These are phyloP conservation scores for Caenorhabditis brenneri DNA, from an alignment of 1,140 invertebrate species.

Conservation along the genomic window DNA sequence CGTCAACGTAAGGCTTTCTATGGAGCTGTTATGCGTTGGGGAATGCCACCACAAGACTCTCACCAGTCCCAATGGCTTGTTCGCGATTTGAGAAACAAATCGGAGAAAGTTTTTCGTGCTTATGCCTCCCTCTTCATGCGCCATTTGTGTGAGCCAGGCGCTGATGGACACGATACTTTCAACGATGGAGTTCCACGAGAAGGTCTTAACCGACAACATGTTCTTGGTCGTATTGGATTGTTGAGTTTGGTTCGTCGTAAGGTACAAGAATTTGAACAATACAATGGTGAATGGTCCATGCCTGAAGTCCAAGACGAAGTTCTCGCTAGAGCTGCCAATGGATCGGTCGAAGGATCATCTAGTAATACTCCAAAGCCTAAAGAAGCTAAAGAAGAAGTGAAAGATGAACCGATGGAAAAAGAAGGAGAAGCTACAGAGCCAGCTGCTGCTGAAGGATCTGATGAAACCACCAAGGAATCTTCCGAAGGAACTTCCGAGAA, in stretches of 20 bases:
- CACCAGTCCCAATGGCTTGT: conserved; percentile 94
- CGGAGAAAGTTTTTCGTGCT: conserved; percentile 96
- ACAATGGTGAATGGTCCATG: conserved; percentile 97
- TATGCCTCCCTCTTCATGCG: conserved; percentile 99
- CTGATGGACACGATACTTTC: conserved; percentile 95
- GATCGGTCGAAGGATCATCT: conserved; percentile 72
- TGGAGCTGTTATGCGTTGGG: conserved; percentile 99
- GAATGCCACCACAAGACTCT: conserved; percentile 98
- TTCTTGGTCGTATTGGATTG: conserved; percentile 87
- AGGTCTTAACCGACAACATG: conserved; percentile 95
- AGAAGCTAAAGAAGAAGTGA: conserved; percentile 59
- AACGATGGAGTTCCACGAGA: conserved; percentile 98
- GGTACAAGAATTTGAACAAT: conserved; percentile 91
- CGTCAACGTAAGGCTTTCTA: conserved; percentile 96
- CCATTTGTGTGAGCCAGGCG: conserved; percentile 97
- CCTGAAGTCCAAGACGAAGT: conserved; percentile 74
- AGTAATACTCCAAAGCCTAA: conserved; percentile 72
- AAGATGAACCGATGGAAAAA: conserved; percentile 72
- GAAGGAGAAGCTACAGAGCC: conserved; percentile 67
- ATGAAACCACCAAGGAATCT: conserved; percentile 66
- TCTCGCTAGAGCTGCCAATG: conserved; percentile 69
- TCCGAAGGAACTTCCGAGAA: conserved; percentile 74
- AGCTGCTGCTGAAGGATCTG: conserved; percentile 51
- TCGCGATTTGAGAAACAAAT: conserved; percentile 94
- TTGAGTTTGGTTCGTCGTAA: conserved; percentile 89